Percentiles rank a stretch among this genome's conserved stretches.
Evolutionary conservation across 1,140 invertebrate species (phyloP).

Genomic region (Carposina sasakii): DNA sequence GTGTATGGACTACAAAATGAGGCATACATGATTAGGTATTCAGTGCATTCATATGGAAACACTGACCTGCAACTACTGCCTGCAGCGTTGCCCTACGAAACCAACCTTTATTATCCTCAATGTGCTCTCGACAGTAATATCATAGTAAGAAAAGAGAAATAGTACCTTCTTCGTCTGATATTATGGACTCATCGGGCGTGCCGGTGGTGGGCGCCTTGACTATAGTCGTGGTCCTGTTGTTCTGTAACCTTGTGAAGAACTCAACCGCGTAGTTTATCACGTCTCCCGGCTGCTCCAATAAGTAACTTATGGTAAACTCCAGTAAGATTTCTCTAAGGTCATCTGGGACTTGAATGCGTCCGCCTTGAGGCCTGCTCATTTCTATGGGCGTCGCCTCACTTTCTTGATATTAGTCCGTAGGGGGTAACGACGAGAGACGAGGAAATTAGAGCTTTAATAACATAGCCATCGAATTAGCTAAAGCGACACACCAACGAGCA

Average conservation of each 20-base stretch:
- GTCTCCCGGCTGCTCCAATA: slow-evolving; percentile 93
- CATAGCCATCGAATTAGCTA: slow-evolving; percentile 72
- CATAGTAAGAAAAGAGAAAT: slow-evolving; percentile 29
- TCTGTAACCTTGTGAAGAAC: slow-evolving; percentile 89
- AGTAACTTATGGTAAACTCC: slow-evolving; percentile 95
- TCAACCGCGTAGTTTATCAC: slow-evolving; percentile 93
- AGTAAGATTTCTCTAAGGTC: slow-evolving; percentile 94
- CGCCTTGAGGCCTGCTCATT: slow-evolving; percentile 70
- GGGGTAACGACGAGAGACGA: slow-evolving; percentile 57
- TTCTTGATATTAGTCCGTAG: slow-evolving; percentile 54
- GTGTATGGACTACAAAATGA: not conserved
- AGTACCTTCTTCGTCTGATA: slow-evolving; percentile 86
- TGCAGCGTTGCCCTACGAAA: slow-evolving; percentile 15
- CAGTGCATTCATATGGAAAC: slow-evolving; percentile 14
- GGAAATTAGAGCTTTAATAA: slow-evolving; percentile 66
- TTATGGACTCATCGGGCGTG: slow-evolving; percentile 84
- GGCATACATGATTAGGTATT: slow-evolving; percentile 10
- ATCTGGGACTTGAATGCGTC: slow-evolving; percentile 85
- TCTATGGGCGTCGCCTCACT: slow-evolving; percentile 60
- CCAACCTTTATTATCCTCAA: slow-evolving; percentile 28
- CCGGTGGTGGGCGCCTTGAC: slow-evolving; percentile 68
- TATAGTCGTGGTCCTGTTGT: slow-evolving; percentile 76
- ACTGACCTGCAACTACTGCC: slow-evolving; percentile 5
- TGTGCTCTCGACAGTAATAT: slow-evolving; percentile 11
- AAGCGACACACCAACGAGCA: slow-evolving; percentile 71